Base-by-base conservation (phyloP, 1,140 invertebrate species). In the Tetramorium parvispinum region DNA sequence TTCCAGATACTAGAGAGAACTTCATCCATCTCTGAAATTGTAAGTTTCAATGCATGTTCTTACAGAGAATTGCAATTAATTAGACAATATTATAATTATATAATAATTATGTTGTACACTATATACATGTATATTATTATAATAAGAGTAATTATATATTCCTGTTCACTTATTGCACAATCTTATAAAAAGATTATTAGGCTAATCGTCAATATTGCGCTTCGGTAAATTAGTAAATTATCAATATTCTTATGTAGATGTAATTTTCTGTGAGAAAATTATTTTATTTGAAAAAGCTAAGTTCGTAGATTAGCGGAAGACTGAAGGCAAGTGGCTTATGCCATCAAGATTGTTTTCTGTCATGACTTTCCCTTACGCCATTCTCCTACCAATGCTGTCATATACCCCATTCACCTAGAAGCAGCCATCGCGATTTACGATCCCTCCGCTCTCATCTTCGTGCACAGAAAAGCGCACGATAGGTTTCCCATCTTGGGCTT, bases 341-440 rank as follows among this genome's bases (percentile, higher is more conserved):
- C 32, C 32, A 81, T 81, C 78, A 53, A 86, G 77, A 81, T 81
- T 77, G 46, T 70, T 71, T 75, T 68, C 49, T 79, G 83, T 53
- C 77, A 86, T 68, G 76, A 86, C 65, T 79, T 86, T 79, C 65
- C 46, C 53, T 63, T 40, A 24, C 43, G 63, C 49, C 21, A 40
- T 61, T 79, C 65, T 68, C 85, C 53, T 75, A 49, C 37, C 77
- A 59, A 51, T 79, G 37, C 78, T 71, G 55, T 86, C 77, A 82
- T 82, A 82, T 86, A 82, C 13, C 77, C 63, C 66, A 86, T 86
- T 86, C 77, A 86, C 63, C 66, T 61, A 59, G 24, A 71, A 86
- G 85, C 75, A 86, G 65, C 77, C 85, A 86, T 86, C 43, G 70
- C 85, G 85, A 86, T 82, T 86, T 86, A 86, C 85, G 66, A 86